Base-by-base conservation (phyloP, 1,140 invertebrate species). In the Drosophila saltans region DNA sequence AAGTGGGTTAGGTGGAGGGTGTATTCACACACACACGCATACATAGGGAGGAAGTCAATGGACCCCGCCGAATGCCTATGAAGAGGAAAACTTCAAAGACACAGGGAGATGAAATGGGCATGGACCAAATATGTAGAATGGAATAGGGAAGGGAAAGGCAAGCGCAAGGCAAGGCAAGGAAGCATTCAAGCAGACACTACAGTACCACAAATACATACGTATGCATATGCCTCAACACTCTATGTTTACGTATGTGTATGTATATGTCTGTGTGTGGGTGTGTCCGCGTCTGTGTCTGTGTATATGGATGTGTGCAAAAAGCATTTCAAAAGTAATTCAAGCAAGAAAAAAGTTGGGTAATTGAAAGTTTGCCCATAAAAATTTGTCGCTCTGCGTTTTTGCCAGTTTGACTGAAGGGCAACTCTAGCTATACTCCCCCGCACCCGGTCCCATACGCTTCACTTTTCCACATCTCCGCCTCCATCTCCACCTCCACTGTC, bases 291-390 rank as follows among this genome's bases (percentile, higher is more conserved):
- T 52, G 21, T 39, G 21, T 69, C 26, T 74, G 40, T 58, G 6
- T 57, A 60, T 60, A 40, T 65, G 60, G 67, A 40, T 48, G 76
- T 57, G 52, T 62, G 63, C 28, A 62, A 68, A 52, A 73, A 78
- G 82, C 72, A 88, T 88, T 86, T 80, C 83, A 80, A 89, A 89
- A 88, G 84, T 84, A 88, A 88, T 88, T 89, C 80, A 89, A 89
- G 80, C 84, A 78, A 71, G 77, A 88, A 88, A 88, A 88, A 88
- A 88, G 73, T 88, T 88, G 80, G 80, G 84, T 88, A 88, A 88
- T 88, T 88, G 84, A 88, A 88, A 88, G 84, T 88, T 88, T 88
- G 64, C 84, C 81, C 84, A 88, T 88, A 88, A 88, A 88, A 88
- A 88, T 88, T 89, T 88, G 83, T 88, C 84, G 81, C 80, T 78